Conservation (phyloP, 2,888 invertebrate genomes). For the Diachrysia chrysitis region DNA sequence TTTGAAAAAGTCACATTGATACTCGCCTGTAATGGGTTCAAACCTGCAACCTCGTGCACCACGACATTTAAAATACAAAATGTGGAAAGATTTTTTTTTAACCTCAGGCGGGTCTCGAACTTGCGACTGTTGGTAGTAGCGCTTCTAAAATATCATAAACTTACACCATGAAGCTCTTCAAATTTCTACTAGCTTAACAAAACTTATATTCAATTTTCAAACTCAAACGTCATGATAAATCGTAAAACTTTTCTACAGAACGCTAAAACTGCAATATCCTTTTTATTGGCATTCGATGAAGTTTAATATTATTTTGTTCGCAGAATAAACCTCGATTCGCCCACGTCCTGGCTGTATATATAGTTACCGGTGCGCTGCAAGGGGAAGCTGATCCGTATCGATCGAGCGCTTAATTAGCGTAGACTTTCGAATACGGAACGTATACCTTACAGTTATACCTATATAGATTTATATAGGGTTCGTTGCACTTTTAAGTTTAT, state of each 20-base stretch:
- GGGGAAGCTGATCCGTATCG: constrained; percentile 19
- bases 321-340: constrained; percentile 40
- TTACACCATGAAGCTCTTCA: too few species aligned
- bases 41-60: too few species aligned
- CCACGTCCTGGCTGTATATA: constrained; percentile 13
- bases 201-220: constrained; percentile 1
- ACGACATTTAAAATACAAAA: too few species aligned
- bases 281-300: constrained; percentile 48
- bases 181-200: neutral
- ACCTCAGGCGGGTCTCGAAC: too few species aligned
- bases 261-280: constrained; percentile 44
- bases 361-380: constrained; percentile 7
- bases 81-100: too few species aligned
- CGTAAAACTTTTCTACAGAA: constrained; percentile 14
- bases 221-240: constrained; percentile 8
- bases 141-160: too few species aligned
- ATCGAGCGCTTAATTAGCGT: constrained; percentile 31
- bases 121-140: too few species aligned
- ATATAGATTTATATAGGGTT: neutral
- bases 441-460: neutral
- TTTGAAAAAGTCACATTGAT: too few species aligned
- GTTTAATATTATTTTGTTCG: constrained; percentile 50
- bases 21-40: too few species aligned
- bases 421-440: constrained; percentile 10
- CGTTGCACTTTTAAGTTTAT: neutral